Evolutionary conservation across 2,797 vertebrate species (phyloP).

Genomic region (Urosaurus nigricauda): DNA sequence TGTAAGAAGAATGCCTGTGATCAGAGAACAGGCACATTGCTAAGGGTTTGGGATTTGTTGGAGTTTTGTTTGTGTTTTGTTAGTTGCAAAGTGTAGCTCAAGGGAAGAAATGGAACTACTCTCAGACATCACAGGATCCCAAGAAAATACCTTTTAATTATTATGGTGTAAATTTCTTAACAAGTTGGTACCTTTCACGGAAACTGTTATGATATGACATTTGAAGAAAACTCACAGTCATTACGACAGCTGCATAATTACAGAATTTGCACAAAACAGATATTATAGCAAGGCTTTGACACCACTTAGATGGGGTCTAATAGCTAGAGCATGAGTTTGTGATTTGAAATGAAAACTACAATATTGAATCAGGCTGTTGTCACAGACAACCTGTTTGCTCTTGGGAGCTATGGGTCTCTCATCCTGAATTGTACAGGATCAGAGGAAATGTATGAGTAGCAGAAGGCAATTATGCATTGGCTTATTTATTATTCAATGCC

Average conservation of each 20-base stretch:
- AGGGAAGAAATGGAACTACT: constrained; percentile 44
- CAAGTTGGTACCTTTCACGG: constrained; percentile 51
- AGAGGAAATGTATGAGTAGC: not conserved
- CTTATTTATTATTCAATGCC: not conserved
- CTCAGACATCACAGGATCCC: constrained; percentile 54
- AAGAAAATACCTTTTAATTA: constrained; percentile 68
- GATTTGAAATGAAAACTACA: not conserved
- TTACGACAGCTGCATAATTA: constrained; percentile 9
- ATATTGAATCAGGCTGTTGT: constrained; percentile 3
- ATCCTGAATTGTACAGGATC: not conserved
- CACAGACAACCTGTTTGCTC: not conserved
- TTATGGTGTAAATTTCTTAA: constrained; percentile 68
- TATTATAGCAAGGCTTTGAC: not conserved
- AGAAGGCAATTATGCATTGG: not conserved
- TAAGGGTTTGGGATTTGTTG: not conserved
- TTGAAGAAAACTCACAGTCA: constrained; percentile 33
- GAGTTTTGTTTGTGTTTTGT: not conserved
- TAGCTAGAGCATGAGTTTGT: not conserved
- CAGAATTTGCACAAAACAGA: not conserved
- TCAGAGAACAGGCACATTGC: not conserved
- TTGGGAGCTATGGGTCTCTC: not conserved
- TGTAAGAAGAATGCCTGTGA: not conserved
- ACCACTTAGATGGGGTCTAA: not conserved
- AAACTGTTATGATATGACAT: constrained; percentile 41
- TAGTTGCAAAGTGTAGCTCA: not conserved